Base-by-base conservation (phyloP, 1,140 invertebrate genomes). In the Temnothorax curvispinosus region DNA sequence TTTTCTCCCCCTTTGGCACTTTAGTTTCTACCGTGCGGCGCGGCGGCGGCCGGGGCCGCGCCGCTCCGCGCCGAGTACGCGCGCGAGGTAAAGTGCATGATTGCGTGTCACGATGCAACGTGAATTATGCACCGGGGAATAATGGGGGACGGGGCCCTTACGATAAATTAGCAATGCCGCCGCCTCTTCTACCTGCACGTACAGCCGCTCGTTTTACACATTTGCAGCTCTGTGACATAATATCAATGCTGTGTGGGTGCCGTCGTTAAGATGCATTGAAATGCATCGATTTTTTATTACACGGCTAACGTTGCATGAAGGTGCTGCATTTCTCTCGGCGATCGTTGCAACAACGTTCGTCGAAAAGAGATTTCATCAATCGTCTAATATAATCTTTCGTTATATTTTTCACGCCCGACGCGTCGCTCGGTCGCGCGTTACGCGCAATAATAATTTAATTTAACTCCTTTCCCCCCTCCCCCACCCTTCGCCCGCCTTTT, bases 281-380 rank as follows among this genome's bases (percentile, higher is more conserved):
- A 84, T 27, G 54, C 72, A 84, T 84, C 69, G 80, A 84, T 84
- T 84, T 84, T 84, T 84, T 84, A 62, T 84, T 84, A 84, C 44
- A 74, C 54, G 80, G 38, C 13, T 58, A 74, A 60, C 38, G 54
- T 50, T 7, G 80, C 80, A 84, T 41, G 80, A 84, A 58, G 21
- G 78, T 11, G 54, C 54, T 58, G 15, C 54, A 62, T 74, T 74
- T 74, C 80, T 74, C 41, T 38, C 18, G n/a, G 50, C 62, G 64
- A 56, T 27, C 27, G 54, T 58, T 58, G 27, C 32, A 15, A 80
- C 35, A 27, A 15, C 38, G 21, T 81, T 44, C 78, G 47, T 32
- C 47, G 67, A 56, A 47, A 15, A 18, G 21, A 27, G 9, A 2
- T 13, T 35, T 6, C 65, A 58, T 81, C 78, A 56, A 58, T 72